Evolutionary conservation across 2,797 vertebrate genomes (phyloP), one percentile per base, ranked within the genome.

Genomic region (Hippocampus kuda): DNA sequence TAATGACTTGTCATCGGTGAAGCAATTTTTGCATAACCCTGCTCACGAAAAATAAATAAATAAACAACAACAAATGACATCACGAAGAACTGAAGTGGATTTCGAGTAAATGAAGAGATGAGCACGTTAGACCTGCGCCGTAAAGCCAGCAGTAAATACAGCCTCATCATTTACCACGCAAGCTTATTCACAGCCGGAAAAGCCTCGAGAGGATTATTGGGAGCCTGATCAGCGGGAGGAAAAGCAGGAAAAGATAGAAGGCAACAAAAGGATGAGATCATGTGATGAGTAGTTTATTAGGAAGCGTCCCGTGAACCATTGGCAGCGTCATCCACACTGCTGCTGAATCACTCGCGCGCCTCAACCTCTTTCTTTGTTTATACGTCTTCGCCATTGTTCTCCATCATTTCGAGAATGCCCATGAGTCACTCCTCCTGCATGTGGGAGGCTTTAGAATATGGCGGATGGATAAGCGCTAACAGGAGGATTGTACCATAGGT

Each of bases 161-260:
- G 64, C 70, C 77, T 79, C 56, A 63, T 81, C 75, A 46, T 79
- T 83, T 79, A 62, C 81, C 72, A 77, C 76, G 75, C 77, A 72
- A 79, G 70, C 76, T 74, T 60, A 78, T 73, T 83, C 81, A 76
- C 56, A 22, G 71, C 65, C 26, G 16, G 74, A 53, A 51, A 67
- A 67, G 4, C 69, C 73, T 72, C 72, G 70, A 82, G 81, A 83
- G 81, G 81, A 73, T 87, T 81, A 79, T 62, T 73, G 22, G 62
- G 75, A 87, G 77, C 65, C 51, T 80, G 74, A 83, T 80, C 77
- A 77, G 69, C 74, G 70, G 72, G 74, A 74, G 61, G 57, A 75
- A 60, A 81, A 75, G 57, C 79, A 72, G 49, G 67, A 84, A 75
- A 73, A 72, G 65, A 18, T 30, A 13, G 54, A 38, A 61, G 83